Percentiles rank a stretch among this genome's conserved stretches.
These are phyloP conservation scores for Pao palembangensis DNA, from an alignment of 2,113 vertebrate species.

Conservation along the genomic window DNA sequence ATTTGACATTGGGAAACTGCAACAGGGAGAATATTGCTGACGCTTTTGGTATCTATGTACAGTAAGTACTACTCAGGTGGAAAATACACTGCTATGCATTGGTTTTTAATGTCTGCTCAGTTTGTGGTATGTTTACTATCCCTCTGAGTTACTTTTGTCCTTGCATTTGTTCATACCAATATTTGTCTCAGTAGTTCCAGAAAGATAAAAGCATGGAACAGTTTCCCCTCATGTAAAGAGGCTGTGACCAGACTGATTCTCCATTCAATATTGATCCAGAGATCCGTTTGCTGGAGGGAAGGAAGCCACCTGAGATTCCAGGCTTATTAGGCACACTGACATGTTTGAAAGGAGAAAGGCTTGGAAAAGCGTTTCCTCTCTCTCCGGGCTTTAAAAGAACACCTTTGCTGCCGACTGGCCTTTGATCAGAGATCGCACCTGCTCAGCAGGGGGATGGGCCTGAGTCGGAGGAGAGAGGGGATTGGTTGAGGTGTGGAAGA, in stretches of 20 bases:
- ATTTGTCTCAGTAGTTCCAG: slow-evolving; percentile 41
- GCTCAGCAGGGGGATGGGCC: slow-evolving; percentile 40
- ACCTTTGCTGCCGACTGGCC: slow-evolving; percentile 53
- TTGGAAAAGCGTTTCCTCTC: slow-evolving; percentile 40
- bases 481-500: slow-evolving; percentile 22
- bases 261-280: slow-evolving; percentile 54
- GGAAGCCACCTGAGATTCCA: slow-evolving; percentile 48
- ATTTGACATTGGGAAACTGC: slow-evolving; percentile 32
- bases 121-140: slow-evolving; percentile 49
- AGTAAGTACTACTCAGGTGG: slow-evolving; percentile 74
- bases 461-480: slow-evolving; percentile 22
- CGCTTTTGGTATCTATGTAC: slow-evolving; percentile 61
- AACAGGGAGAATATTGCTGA: slow-evolving; percentile 56
- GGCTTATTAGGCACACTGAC: slow-evolving; percentile 45
- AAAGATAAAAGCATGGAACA: slow-evolving; percentile 35
- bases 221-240: slow-evolving; percentile 40
- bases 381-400: slow-evolving; percentile 39
- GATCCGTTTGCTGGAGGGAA: slow-evolving; percentile 46
- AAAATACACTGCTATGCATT: slow-evolving; percentile 78
- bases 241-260: slow-evolving; percentile 46
- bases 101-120: slow-evolving; percentile 54
- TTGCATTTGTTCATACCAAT: slow-evolving; percentile 46
- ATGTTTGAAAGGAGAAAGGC: slow-evolving; percentile 35
- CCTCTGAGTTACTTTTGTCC: slow-evolving; percentile 22
- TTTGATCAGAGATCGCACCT: slow-evolving; percentile 61